Evolutionary conservation across 2,113 vertebrate species (phyloP).

Genomic region (Turnix velox): DNA sequence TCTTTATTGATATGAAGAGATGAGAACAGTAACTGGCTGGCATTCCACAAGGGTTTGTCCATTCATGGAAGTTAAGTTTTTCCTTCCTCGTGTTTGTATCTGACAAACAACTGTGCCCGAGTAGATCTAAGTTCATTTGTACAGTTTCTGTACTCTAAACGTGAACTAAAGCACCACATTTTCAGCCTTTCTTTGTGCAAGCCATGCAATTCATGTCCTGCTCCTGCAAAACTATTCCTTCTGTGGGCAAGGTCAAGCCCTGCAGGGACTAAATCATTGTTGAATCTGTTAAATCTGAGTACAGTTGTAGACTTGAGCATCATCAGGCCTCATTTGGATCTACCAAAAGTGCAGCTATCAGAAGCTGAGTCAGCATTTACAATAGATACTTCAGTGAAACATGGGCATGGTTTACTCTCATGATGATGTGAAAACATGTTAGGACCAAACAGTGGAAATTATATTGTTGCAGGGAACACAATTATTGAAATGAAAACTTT

Average conservation of each 20-base stretch:
- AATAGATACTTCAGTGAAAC: neutral
- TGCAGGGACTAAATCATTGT: neutral
- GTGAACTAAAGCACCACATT: neutral
- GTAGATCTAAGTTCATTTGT: neutral
- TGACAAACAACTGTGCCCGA: neutral
- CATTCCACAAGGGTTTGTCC: neutral
- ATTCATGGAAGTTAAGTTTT: neutral
- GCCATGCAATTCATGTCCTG: rapidly evolving
- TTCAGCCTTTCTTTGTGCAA: rapidly evolving
- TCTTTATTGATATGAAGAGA: neutral
- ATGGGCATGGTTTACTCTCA: neutral
- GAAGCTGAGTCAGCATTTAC: neutral
- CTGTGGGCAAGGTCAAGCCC: neutral
- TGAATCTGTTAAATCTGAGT: neutral
- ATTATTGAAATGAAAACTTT: neutral
- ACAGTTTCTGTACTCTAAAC: neutral
- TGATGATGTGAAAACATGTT: neutral
- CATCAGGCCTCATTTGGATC: neutral
- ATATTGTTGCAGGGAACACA: neutral
- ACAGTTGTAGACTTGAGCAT: neutral
- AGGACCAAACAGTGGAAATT: neutral
- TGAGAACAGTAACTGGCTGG: neutral
- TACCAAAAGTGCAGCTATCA: neutral
- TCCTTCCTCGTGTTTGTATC: neutral
- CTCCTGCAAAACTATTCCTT: neutral